Conservation (phyloP, 2,888 invertebrate genomes). For the Agrotis puta region DNA sequence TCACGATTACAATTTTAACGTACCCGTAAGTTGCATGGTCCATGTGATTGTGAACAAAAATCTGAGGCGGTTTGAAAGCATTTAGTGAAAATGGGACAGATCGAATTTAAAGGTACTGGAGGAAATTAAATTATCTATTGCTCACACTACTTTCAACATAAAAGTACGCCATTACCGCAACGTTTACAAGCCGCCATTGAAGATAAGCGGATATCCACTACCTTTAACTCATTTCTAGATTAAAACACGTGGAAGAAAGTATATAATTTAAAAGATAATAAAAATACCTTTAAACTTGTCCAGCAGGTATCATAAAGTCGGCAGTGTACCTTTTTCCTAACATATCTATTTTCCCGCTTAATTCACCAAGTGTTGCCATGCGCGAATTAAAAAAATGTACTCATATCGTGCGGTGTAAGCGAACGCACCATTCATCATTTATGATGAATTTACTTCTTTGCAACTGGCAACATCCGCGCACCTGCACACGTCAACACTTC, state of each 20-base stretch:
- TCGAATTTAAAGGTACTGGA: constrained; percentile 10
- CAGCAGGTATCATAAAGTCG: constrained; percentile 19
- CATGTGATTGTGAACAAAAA: background rate
- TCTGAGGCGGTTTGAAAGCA: background rate
- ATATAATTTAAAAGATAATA: background rate
- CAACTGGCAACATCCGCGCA: constrained; percentile 81
- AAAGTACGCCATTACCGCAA: constrained; percentile 13
- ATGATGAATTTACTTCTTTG: constrained; percentile 79
- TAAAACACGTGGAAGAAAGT: constrained; percentile 15
- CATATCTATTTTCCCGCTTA: constrained; percentile 52
- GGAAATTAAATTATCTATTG: constrained; percentile 22
- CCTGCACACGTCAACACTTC: constrained; percentile 75
- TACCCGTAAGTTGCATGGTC: background rate
- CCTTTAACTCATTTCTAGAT: background rate
- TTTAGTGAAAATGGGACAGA: constrained; percentile 1
- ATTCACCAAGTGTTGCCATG: constrained; percentile 57
- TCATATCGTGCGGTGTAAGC: constrained; percentile 62
- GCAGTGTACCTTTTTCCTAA: constrained; percentile 38
- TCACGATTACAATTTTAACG: background rate
- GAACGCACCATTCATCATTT: constrained; percentile 77
- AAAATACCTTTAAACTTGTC: constrained; percentile 23
- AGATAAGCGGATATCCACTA: constrained; percentile 2
- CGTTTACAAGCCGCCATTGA: constrained; percentile 16
- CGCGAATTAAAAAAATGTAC: constrained; percentile 62
- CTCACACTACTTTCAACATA: constrained; percentile 10